These are phyloP conservation scores for Bombus sylvicola DNA, from an alignment of 1,140 invertebrate species.

Conservation along the genomic window DNA sequence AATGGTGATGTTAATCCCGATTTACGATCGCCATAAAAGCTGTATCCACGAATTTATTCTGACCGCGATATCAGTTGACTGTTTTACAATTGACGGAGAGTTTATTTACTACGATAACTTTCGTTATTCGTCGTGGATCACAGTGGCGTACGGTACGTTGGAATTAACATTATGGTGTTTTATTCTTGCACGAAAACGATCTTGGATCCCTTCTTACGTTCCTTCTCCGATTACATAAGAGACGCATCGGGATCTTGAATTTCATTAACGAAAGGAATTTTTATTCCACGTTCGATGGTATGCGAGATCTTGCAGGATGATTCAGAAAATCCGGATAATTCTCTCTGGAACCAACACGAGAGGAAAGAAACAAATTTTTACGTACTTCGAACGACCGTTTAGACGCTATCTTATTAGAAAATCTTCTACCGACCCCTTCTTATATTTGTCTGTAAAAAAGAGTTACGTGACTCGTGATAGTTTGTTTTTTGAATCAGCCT, in stretches of 20 bases:
- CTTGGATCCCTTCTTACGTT: not conserved
- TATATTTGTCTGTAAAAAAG: not conserved
- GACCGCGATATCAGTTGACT: not conserved
- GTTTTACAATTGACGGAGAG: not conserved
- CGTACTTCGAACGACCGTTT: not conserved
- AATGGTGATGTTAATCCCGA: conserved; percentile 38
- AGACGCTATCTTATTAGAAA: not conserved
- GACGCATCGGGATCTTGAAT: not conserved
- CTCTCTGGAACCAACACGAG: not conserved
- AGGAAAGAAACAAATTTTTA: not conserved
- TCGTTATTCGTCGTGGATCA: not conserved
- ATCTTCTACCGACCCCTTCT: not conserved
- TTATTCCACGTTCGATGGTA: not conserved
- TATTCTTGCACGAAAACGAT: conserved; percentile 10
- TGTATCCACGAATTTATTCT: not conserved
- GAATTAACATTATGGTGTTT: conserved; percentile 4
- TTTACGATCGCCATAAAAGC: conserved; percentile 41
- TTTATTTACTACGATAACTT: no score
- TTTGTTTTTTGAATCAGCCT: not conserved
- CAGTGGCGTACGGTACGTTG: not conserved
- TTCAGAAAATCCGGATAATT: not conserved
- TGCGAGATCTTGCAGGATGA: not conserved
- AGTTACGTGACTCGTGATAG: fast-evolving
- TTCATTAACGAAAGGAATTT: not conserved
- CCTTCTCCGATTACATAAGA: not conserved